Evolutionary conservation across 1,140 invertebrate species (phyloP).

Genomic region (Saccostrea cuccullata): DNA sequence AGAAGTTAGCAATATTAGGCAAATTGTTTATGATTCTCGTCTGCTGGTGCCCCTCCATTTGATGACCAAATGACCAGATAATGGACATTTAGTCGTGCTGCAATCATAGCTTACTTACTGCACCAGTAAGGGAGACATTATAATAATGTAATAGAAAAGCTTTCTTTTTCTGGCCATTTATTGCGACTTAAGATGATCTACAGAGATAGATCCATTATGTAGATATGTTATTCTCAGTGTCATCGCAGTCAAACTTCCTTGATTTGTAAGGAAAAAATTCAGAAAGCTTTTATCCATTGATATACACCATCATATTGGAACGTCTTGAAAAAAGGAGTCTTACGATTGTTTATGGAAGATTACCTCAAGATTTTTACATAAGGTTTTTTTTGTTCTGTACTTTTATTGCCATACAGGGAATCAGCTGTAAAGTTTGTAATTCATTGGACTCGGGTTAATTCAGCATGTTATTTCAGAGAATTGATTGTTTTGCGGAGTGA

Average conservation of each 20-base stretch:
- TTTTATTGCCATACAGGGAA: background rate
- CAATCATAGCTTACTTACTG: background rate
- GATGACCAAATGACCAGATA: constrained; percentile 30
- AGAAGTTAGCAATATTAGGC: constrained; percentile 23
- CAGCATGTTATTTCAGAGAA: constrained; percentile 7
- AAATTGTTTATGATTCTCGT: constrained; percentile 6
- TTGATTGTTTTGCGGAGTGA: background rate
- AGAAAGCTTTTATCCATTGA: background rate
- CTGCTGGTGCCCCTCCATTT: background rate
- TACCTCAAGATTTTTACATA: background rate
- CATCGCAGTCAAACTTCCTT: background rate
- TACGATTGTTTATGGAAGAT: background rate
- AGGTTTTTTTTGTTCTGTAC: background rate
- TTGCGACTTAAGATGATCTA: background rate
- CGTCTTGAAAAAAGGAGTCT: background rate
- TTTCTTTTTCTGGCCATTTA: background rate
- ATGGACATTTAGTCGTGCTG: background rate
- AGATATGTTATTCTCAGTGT: background rate
- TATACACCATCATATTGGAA: background rate
- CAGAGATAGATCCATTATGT: background rate
- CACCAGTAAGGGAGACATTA: background rate
- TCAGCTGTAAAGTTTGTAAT: background rate
- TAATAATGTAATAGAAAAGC: background rate
- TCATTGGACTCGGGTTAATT: background rate
- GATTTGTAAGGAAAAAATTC: background rate